phyloP scores from a whole-genome alignment of 2,888 invertebrate genomes.

The Coelinius sp. region DNA sequence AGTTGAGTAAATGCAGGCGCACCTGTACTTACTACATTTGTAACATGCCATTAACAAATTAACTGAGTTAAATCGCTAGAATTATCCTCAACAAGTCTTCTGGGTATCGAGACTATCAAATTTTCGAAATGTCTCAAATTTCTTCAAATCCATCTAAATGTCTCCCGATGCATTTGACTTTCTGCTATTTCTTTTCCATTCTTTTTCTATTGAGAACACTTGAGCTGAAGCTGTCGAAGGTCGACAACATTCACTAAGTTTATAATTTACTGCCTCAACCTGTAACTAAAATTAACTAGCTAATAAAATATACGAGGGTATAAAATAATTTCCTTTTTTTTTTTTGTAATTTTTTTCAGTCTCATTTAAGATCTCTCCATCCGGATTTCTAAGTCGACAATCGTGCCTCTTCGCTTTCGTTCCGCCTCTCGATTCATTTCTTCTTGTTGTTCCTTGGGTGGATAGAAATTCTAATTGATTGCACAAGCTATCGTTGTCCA shows the following conservation, averaged over 20 bases:
- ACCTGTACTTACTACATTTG: neutral
- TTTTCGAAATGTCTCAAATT: neutral
- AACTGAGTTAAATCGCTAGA: neutral
- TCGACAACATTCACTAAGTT: conserved; percentile 66
- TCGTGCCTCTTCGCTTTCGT: conserved; percentile 23
- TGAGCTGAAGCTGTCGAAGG: conserved; percentile 55
- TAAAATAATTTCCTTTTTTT: neutral
- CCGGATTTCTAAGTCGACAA: conserved; percentile 24
- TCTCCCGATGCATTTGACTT: neutral
- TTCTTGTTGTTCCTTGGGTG: neutral
- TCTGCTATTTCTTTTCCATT: neutral
- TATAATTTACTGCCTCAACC: conserved; percentile 25
- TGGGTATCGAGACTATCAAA: neutral
- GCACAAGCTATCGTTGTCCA: neutral
- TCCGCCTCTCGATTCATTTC: conserved; percentile 24
- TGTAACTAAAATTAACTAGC: neutral
- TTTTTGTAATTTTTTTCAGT: neutral
- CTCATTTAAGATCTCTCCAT: neutral
- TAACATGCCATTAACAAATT: neutral
- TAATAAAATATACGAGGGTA: conserved; percentile 23
- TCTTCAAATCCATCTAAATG: neutral
- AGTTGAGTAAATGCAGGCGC: neutral
- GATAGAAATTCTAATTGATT: conserved; percentile 5
- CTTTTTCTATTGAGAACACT: neutral
- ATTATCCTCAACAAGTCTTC: neutral